Evolutionary conservation across 2,113 vertebrate species (phyloP), one percentile per base, ranked within the genome.

Genomic region (Mesocricetus auratus): DNA sequence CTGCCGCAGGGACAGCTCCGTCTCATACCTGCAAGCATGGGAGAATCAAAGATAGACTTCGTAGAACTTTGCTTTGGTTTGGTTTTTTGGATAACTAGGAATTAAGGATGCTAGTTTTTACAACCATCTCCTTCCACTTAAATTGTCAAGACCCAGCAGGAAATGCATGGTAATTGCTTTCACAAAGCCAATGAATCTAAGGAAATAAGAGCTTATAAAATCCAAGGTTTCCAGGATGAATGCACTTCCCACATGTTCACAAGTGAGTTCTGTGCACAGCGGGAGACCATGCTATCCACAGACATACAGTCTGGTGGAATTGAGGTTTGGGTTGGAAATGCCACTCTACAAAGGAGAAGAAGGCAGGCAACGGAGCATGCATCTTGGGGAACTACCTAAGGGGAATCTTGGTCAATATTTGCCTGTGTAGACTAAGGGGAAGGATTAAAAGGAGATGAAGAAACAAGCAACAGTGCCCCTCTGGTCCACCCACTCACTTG

Each of bases 401-500:
- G 36, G 17, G 47, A 29, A 68, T 26, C 56, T 53, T 21, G 26
- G 13, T 58, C 60, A 5, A 0, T 13, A 74, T 71, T 33, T 50
- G 22, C 58, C 58, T 1, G 36, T 21, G 6, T 9, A 69, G 26
- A 24, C 7, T 58, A 36, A 77, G n/a, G 47, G 68, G 45, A 39
- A 26, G 3, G 68, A 56, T 10, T 66, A 7, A 22, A 81, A 7
- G 39, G 56, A 88, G 5, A 50, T 1, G 9, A 58, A 36, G 62
- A 69, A 1, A 47, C 7, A 29, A 66, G 7, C 5, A n/a, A 3
- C 47, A 58, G 3, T 0, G 4, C 33, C 78, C 91, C 7, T 0
- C 2, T 2, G 47, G 96, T 58, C 68, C 5, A 21, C 98, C 68
- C 83, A 96, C 99, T 98, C 98, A 99, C 99, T 99, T 99, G 98